A percentile compares a stretch with the other conserved stretches of the same genome.
Conservation (phyloP, 2,113 vertebrate genomes). For the Poicephalus gulielmi region DNA sequence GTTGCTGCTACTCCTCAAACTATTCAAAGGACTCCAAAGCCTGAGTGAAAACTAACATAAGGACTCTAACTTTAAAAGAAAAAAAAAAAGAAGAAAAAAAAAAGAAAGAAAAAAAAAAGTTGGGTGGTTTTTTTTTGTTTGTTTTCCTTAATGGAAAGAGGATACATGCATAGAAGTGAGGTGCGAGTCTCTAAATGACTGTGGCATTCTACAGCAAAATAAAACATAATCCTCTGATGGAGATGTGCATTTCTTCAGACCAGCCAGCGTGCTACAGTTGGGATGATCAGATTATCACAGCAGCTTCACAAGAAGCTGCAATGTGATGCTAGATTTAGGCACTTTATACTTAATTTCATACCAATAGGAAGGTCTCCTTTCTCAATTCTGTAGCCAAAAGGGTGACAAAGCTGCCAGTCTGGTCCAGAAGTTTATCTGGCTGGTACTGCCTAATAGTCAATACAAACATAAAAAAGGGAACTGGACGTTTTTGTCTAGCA, state of each 20-base stretch:
- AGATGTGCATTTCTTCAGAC: background rate
- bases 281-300: background rate
- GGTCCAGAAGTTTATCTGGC: background rate
- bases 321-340: background rate
- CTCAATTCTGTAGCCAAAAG: background rate
- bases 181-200: background rate
- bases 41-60: no score
- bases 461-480: background rate
- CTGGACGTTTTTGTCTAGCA: background rate
- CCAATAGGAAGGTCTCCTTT: background rate
- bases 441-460: background rate
- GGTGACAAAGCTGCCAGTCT: background rate
- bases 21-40: no score
- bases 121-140: background rate
- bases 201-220: background rate
- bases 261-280: background rate
- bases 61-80: no score
- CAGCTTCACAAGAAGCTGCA: background rate
- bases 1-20: no score
- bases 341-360: background rate
- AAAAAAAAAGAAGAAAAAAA: background rate
- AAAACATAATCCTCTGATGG: background rate
- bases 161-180: background rate
- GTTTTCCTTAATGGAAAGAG: background rate
- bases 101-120: fast-evolving